Evolutionary conservation across 2,797 vertebrate genomes (phyloP).

Genomic region (Coregonus sp.): DNA sequence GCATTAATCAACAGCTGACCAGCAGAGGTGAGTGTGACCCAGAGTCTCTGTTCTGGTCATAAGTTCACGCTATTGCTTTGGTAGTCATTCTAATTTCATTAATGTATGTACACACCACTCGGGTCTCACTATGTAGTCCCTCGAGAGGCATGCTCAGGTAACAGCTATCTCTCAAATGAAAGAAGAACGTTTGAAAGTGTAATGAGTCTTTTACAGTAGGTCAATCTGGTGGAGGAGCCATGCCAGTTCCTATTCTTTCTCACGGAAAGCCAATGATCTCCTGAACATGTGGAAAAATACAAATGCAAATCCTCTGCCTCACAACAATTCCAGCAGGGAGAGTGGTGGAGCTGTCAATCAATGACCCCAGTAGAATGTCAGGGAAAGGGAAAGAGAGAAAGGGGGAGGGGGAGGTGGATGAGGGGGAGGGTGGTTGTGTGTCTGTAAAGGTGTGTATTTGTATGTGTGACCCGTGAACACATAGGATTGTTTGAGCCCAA

Average conservation of each 20-base stretch:
- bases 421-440: slow-evolving; percentile 32
- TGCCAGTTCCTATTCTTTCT: slow-evolving; percentile 37
- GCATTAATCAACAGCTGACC: neutral
- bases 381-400: slow-evolving; percentile 12
- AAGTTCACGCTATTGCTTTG: neutral
- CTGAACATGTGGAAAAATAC: slow-evolving; percentile 67
- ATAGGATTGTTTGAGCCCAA: slow-evolving; percentile 63
- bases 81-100: slow-evolving; percentile 9
- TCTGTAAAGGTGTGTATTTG: slow-evolving; percentile 22
- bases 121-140: neutral
- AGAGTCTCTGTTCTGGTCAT: slow-evolving; percentile 14
- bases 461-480: slow-evolving; percentile 55
- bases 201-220: slow-evolving; percentile 56
- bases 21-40: slow-evolving; percentile 48
- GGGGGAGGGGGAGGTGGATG: slow-evolving; percentile 14
- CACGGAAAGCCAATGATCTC: slow-evolving; percentile 63
- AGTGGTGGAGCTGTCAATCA: slow-evolving; percentile 64
- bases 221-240: slow-evolving; percentile 34
- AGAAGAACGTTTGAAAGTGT: slow-evolving; percentile 28
- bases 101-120: neutral
- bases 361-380: slow-evolving; percentile 44
- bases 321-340: slow-evolving; percentile 61
- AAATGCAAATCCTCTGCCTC: slow-evolving; percentile 69
- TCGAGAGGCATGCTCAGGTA: neutral
- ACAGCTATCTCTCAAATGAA: neutral